Evolutionary conservation across 2,888 invertebrate genomes (phyloP), one percentile per base, ranked within the genome.

Genomic region (Micropterix aruncella): DNA sequence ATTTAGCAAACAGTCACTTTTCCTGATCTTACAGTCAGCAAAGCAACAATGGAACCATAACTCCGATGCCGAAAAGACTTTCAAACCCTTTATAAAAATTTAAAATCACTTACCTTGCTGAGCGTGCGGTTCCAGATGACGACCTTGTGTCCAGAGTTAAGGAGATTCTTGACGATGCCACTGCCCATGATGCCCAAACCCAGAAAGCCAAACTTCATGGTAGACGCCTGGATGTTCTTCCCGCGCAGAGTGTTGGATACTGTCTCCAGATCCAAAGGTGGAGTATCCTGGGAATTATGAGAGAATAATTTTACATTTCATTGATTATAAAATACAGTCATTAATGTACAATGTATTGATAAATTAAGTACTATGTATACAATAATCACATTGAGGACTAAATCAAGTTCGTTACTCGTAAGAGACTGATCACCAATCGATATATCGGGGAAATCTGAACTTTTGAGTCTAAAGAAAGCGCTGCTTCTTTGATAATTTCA

Each of bases 121-220:
- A 83, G 79, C 44, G 91, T 88, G 55, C 95, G 78, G 70, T 94
- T 95, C 94, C 94, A 96, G 44, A 96, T 82, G 52, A 88, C 78
- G 43, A 96, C 91, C 58, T 83, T 85, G 61, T 96, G 95, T 0
- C 94, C 94, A 3, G 93, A 91, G 63, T 88, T 85, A 56, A 95
- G 79, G 44, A 96, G 75, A 63, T 95, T 95, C 74, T 92, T 93
- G 15, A 95, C 93, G 58, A 96, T 88, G 18, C 92, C 92, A 47
- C 86, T 81, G 42, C 95, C 95, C 88, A 96, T 95, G 58, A 90
- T 89, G 45, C 95, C 95, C 19, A 96, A 75, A 0, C 96, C 96
- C 18, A 96, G 79, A 66, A 96, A 95, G 18, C 96, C 96, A 61
- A 96, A 94, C 58, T 83, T 86, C 65, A 87, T 76, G 51, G 77